A percentile compares a stretch with the other conserved stretches of the same genome.
Conservation (phyloP, 2,113 vertebrate species). For the Entosphenus tridentatus region DNA sequence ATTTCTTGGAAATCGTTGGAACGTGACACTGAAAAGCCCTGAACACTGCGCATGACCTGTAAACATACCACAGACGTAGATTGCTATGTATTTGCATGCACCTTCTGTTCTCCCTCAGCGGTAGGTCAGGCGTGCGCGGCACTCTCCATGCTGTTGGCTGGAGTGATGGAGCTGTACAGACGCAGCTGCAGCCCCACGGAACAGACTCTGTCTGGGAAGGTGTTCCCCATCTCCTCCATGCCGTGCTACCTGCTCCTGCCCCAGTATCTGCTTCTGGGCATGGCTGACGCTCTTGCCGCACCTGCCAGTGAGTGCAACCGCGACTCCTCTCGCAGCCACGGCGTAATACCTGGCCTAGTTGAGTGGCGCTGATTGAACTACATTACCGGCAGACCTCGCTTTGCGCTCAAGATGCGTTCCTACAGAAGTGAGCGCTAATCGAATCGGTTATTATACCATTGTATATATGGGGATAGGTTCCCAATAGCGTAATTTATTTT, state of each 20-base stretch:
- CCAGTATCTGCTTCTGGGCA: constrained; percentile 56
- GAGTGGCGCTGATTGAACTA: too few relatives aligned
- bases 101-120: constrained; percentile 20
- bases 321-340: not conserved
- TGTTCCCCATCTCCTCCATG: constrained; percentile 54
- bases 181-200: constrained; percentile 38
- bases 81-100: too few relatives aligned
- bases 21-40: too few relatives aligned
- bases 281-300: constrained; percentile 58
- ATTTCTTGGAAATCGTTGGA: too few relatives aligned
- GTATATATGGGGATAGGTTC: too few relatives aligned
- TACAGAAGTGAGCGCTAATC: too few relatives aligned
- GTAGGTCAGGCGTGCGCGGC: constrained; percentile 39
- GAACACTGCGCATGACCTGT: too few relatives aligned
- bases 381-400: too few relatives aligned
- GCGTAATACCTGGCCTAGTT: not conserved
- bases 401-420: too few relatives aligned
- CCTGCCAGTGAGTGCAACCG: constrained; percentile 46
- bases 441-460: too few relatives aligned
- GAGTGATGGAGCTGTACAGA: constrained; percentile 44
- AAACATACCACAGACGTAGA: too few relatives aligned
- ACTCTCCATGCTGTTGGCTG: constrained; percentile 37
- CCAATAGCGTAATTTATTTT: too few relatives aligned
- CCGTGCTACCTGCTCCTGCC: constrained; percentile 43
- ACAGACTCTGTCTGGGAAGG: constrained; percentile 37